Conservation (phyloP, 2,888 invertebrate genomes). For the Apotomis capreana region DNA sequence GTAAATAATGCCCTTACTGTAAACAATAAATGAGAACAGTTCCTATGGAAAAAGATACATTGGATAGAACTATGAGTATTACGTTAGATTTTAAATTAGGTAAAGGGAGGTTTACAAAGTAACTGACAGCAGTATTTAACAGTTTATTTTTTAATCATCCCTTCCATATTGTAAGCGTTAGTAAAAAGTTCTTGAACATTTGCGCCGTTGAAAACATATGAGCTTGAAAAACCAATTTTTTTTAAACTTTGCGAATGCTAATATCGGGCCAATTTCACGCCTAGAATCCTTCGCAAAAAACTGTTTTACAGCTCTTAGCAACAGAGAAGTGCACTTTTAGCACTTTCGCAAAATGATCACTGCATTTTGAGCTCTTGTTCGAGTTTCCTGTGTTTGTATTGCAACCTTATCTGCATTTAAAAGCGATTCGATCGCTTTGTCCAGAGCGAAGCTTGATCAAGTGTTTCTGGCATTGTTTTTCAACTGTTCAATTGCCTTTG, state of each 20-base stretch:
- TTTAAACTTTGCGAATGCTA: not conserved
- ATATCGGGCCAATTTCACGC: constrained; percentile 13
- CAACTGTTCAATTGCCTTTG: not conserved
- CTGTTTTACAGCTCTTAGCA: constrained; percentile 8
- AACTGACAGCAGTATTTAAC: no score
- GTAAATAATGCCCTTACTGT: no score
- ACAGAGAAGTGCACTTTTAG: constrained; percentile 24
- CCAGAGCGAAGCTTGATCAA: constrained; percentile 24
- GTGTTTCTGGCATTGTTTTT: constrained; percentile 15
- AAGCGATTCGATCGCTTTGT: constrained; percentile 30
- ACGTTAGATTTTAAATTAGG: no score
- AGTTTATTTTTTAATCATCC: no score
- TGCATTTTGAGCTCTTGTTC: constrained; percentile 29
- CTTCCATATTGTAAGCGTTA: no score
- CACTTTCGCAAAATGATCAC: constrained; percentile 19
- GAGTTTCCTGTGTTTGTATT: constrained; percentile 32
- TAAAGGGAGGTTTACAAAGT: no score
- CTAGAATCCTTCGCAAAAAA: constrained; percentile 4
- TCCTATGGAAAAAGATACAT: no score
- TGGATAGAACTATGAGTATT: no score
- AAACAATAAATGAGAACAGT: no score
- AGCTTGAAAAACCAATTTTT: not conserved
- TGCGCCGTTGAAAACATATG: no score
- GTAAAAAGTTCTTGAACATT: no score
- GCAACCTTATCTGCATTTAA: constrained; percentile 38